A percentile compares a stretch with the other conserved stretches of the same genome.
Conservation (phyloP, 2,888 invertebrate genomes). For the Drosophila antonietae region DNA sequence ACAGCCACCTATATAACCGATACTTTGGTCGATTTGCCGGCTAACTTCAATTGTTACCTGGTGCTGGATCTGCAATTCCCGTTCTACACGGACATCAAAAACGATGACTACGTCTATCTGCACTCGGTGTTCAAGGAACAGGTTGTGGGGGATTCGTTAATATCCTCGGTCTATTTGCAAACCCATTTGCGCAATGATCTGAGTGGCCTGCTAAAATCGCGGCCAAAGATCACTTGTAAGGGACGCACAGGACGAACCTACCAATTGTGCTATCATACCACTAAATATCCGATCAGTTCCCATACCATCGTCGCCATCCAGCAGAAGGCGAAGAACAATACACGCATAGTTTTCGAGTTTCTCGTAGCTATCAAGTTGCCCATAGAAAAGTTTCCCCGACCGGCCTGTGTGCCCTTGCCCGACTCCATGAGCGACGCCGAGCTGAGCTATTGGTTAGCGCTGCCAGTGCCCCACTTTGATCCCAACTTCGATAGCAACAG, state of each 20-base stretch:
- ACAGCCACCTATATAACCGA: constrained; percentile 28
- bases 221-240: constrained; percentile 12
- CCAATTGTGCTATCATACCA: constrained; percentile 30
- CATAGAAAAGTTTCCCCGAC: constrained; percentile 5
- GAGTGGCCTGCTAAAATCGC: background rate
- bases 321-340: background rate
- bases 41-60: constrained; percentile 33
- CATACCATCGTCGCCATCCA: constrained; percentile 30
- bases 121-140: constrained; percentile 9
- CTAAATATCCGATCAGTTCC: constrained; percentile 25
- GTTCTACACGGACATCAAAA: background rate
- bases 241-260: constrained; percentile 14
- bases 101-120: constrained; percentile 17
- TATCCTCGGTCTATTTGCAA: constrained; percentile 21
- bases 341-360: constrained; percentile 28
- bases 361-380: constrained; percentile 25
- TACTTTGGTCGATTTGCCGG: constrained; percentile 15
- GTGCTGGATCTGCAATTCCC: constrained; percentile 21
- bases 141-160: background rate
- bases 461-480: constrained; percentile 32
- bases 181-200: constrained; percentile 27
- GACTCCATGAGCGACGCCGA: background rate
- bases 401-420: constrained; percentile 16
- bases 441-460: constrained; percentile 30
- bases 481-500: constrained; percentile 13